Conservation (phyloP, 2,797 vertebrate genomes). For the Siniperca scherzeri region DNA sequence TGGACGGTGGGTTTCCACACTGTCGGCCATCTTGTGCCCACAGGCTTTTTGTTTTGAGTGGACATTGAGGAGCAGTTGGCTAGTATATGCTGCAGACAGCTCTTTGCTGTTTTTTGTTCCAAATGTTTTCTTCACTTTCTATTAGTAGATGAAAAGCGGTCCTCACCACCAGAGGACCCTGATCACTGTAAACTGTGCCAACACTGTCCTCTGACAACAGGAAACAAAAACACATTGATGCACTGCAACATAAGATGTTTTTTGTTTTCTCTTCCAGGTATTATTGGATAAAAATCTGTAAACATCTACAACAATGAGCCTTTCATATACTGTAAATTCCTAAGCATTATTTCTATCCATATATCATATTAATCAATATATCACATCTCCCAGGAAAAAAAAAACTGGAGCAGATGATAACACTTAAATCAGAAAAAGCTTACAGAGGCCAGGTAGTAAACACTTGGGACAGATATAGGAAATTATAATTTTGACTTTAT, state of each 20-base stretch:
- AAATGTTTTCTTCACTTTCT: not conserved
- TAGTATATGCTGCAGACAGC: constrained; percentile 17
- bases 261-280: not conserved
- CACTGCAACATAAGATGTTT: not conserved
- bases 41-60: constrained; percentile 28
- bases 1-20: constrained; percentile 29
- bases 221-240: not conserved
- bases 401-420: not conserved
- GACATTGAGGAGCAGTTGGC: not conserved
- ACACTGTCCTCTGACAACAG: not conserved
- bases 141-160: not conserved
- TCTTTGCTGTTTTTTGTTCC: not conserved
- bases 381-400: not conserved
- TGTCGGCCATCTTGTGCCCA: constrained; percentile 41
- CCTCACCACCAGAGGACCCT: not conserved
- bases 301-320: not conserved
- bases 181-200: not conserved
- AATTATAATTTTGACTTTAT: constrained; percentile 1
- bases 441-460: not conserved
- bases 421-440: not conserved
- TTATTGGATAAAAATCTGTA: not conserved
- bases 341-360: not conserved
- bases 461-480: not conserved
- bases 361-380: not conserved
- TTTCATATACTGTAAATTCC: not conserved